phyloP scores from a whole-genome alignment of 53 echinoderm and acorn worm species.

The Hippasteria phrygiana region DNA sequence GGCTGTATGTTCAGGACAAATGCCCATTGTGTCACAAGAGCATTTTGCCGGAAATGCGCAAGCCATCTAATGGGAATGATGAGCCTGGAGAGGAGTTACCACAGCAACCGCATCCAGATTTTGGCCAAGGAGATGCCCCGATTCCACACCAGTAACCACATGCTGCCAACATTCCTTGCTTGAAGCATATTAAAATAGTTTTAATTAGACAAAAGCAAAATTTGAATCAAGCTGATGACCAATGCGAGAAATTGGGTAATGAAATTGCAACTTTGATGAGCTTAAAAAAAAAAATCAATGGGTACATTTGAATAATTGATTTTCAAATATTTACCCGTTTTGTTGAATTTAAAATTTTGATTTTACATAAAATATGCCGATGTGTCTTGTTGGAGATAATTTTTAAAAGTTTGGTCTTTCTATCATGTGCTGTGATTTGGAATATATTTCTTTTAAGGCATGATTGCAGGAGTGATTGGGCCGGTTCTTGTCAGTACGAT shows the following conservation, averaged over 20 bases:
- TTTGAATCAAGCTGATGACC: background rate
- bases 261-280: conserved; percentile 2
- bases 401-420: no score
- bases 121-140: conserved; percentile 43
- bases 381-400: no score
- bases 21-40: conserved; percentile 92
- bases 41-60: conserved; percentile 61
- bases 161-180: background rate
- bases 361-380: no score
- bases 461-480: no score
- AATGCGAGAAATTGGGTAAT: background rate
- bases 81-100: background rate
- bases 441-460: no score
- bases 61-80: background rate
- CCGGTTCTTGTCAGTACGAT: no score
- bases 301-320: background rate
- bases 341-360: no score
- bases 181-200: background rate
- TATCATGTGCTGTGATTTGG: no score
- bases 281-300: background rate
- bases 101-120: conserved; percentile 13
- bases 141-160: background rate
- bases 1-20: conserved; percentile 95
- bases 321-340: background rate
- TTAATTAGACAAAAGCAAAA: background rate